Conservation (phyloP, 2,797 vertebrate species). For the Sebastolobus alascanus region DNA sequence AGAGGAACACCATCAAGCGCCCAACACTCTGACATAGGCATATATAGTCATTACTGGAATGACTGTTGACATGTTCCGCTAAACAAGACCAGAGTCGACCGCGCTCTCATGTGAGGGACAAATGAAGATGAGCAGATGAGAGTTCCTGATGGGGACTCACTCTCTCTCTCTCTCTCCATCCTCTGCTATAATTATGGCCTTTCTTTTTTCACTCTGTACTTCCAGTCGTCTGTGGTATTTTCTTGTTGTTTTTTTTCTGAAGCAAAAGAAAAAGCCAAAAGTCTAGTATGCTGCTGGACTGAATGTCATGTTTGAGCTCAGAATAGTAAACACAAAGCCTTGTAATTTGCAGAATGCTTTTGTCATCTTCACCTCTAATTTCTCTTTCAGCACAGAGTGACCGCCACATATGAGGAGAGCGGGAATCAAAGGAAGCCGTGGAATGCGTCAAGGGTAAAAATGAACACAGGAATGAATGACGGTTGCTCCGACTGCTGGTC, state of each 20-base stretch:
- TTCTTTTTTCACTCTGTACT: slow-evolving; percentile 72
- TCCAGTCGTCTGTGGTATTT: slow-evolving; percentile 74
- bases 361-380: slow-evolving; percentile 82
- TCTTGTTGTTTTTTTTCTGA: slow-evolving; percentile 36
- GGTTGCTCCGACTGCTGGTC: background rate
- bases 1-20: slow-evolving; percentile 31
- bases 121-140: slow-evolving; percentile 81
- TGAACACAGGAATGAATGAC: slow-evolving; percentile 49
- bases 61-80: slow-evolving; percentile 68
- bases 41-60: slow-evolving; percentile 68
- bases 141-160: slow-evolving; percentile 62
- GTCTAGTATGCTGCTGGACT: slow-evolving; percentile 60
- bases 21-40: slow-evolving; percentile 45
- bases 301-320: slow-evolving; percentile 75
- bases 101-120: slow-evolving; percentile 70
- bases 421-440: slow-evolving; percentile 60
- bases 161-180: slow-evolving; percentile 66
- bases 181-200: slow-evolving; percentile 78
- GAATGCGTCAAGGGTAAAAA: slow-evolving; percentile 67
- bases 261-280: slow-evolving; percentile 56
- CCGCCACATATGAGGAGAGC: slow-evolving; percentile 61
- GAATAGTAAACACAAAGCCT: slow-evolving; percentile 84
- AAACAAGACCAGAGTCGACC: slow-evolving; percentile 68
- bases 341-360: slow-evolving; percentile 84
- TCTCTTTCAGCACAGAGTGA: slow-evolving; percentile 65